Conservation (phyloP, 1,140 invertebrate genomes). For the Penaeus japonicus region DNA sequence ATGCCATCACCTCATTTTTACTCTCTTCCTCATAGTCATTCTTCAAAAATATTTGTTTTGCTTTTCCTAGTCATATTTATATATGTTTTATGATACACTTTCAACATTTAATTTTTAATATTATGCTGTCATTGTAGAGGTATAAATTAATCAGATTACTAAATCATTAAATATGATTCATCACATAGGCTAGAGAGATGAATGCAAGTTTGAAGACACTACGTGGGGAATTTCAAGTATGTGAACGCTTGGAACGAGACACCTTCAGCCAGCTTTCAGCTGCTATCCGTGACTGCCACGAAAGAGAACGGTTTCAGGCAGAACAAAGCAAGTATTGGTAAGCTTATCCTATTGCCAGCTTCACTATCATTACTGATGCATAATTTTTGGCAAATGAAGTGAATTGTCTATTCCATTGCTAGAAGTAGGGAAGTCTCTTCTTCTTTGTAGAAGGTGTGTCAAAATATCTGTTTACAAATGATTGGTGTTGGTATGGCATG, state of each 20-base stretch:
- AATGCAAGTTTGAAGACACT: conserved; percentile 22
- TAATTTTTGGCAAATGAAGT: too few species aligned
- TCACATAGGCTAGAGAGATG: conserved; percentile 22
- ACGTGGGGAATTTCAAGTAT: conserved; percentile 1
- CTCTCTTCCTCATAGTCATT: too few species aligned
- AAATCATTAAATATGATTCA: not conserved
- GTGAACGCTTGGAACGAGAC: conserved; percentile 24
- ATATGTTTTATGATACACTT: not conserved
- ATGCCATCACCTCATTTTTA: too few species aligned
- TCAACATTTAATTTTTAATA: not conserved
- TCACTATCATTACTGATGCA: not conserved
- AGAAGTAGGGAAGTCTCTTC: too few species aligned
- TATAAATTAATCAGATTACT: not conserved
- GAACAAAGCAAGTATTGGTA: conserved; percentile 50
- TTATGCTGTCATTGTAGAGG: not conserved
- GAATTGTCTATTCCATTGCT: too few species aligned
- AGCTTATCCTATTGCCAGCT: not conserved
- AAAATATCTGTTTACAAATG: too few species aligned
- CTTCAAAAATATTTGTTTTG: too few species aligned
- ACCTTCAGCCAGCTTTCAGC: conserved; percentile 43
- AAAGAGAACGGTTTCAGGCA: conserved; percentile 39
- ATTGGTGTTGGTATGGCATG: too few species aligned
- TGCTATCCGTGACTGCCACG: conserved; percentile 46
- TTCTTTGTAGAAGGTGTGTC: too few species aligned
- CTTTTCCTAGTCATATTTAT: too few species aligned